Evolutionary conservation across 2,888 invertebrate genomes (phyloP).

Genomic region (Stramonita haemastoma): DNA sequence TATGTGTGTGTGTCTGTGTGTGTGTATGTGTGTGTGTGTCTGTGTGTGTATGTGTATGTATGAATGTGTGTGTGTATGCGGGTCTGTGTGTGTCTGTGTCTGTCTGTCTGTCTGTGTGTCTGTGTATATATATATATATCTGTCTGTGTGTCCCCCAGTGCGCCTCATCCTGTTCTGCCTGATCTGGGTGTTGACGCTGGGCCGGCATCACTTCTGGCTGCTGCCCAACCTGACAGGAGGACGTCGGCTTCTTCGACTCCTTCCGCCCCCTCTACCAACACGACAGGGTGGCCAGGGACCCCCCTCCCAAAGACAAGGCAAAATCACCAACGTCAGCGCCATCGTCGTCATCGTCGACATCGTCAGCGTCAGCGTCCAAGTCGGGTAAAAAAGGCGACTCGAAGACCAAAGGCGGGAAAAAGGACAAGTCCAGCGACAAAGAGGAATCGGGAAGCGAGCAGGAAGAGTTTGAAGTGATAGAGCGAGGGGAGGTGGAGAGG

Average conservation of each 20-base stretch:
- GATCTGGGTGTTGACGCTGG: slow-evolving; percentile 91
- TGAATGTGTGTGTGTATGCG: neutral
- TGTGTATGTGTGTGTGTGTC: neutral
- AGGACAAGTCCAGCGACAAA: slow-evolving; percentile 49
- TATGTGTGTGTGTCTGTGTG: slow-evolving; percentile 13
- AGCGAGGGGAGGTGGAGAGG: slow-evolving; percentile 51
- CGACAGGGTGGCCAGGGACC: slow-evolving; percentile 39
- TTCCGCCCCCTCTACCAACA: slow-evolving; percentile 87
- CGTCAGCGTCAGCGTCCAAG: neutral
- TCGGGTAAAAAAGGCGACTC: slow-evolving; percentile 24
- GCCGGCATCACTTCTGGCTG: slow-evolving; percentile 96
- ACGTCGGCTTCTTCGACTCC: slow-evolving; percentile 98
- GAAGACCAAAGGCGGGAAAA: slow-evolving; percentile 27
- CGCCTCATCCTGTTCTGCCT: slow-evolving; percentile 93
- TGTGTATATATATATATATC: neutral
- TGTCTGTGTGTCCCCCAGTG: slow-evolving; percentile 78
- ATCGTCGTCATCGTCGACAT: neutral
- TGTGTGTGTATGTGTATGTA: neutral
- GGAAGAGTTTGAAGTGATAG: slow-evolving; percentile 53
- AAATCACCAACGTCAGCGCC: neutral
- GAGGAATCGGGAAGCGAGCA: slow-evolving; percentile 49
- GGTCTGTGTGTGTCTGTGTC: neutral
- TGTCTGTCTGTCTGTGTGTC: neutral
- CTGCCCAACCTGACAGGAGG: slow-evolving; percentile 99
- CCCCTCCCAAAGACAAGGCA: slow-evolving; percentile 30